Base-by-base conservation (phyloP, 2,888 invertebrate genomes). In the Acanthosepion pharaonis region DNA sequence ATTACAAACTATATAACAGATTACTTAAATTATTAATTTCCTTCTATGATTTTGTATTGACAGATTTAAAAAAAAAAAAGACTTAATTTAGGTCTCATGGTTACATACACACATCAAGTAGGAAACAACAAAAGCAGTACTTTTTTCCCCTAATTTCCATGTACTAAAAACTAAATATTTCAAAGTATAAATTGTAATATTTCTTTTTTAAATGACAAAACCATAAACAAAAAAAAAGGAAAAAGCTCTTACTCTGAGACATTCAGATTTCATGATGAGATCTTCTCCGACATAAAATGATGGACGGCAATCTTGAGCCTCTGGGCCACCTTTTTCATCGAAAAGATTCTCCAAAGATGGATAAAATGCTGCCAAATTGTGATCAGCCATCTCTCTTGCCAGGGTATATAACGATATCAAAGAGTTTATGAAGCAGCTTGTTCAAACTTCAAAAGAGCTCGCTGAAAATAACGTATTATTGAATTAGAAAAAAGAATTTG, bases 281-380 rank as follows among this genome's bases (percentile, higher is more conserved):
- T 94, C 94, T 64, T 94, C 94, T 94, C 94, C 94, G 20, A 94
- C 94, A 59, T 94, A 94, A 55, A 94, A 94, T 25, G 64, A 64
- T 33, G 94, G 94, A 55, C 94, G 94, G 28, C 64, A 5, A 53
- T 94, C 93, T 28, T 48, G 93, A 49, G 49, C 20, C 42, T 92
- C 92, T 9, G 5, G 23, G 42, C 92, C 42, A 33, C 92, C 51
- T 23, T 51, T 48, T 23, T 92, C 92, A 53, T 93, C 93, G 9
- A 53, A 53, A 18, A 93, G 53, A 93, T 93, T 93, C 18, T 93
- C 93, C 49, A 93, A 53, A 49, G 78, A 78, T 78, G 78, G 78
- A 78, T 78, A 78, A 78, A 78, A 78, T 78, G 78, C 78, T 33
- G 78, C 78, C 33, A 78, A 33, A 78, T 78, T 78, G 78, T 78